Base-by-base conservation (phyloP, 2,888 invertebrate genomes). In the Himalopsyche japonica region DNA sequence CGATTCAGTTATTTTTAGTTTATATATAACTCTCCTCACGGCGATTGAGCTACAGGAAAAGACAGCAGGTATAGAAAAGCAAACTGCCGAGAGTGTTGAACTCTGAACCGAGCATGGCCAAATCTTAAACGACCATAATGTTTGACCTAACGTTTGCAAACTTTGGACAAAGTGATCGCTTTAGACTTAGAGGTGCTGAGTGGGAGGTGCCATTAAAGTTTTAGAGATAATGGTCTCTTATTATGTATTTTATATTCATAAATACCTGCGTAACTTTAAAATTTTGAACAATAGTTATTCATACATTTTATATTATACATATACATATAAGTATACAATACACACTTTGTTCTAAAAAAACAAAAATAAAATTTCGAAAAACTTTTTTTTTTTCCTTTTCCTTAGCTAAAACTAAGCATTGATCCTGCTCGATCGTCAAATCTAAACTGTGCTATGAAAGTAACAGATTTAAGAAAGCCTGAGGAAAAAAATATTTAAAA, bases 21-120 rank as follows among this genome's bases (percentile, higher is more conserved):
- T n/a, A n/a, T n/a, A n/a, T n/a, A n/a, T 12, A 2, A 43, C 43
- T 43, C 43, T 43, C 12, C 15, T 43, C 15, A 4, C 15, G 15
- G 3, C 3, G 4, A 4, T 12, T 2, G 15, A 2, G 6, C 57
- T 24, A 57, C 6, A 57, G 1, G 20, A 20, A 24, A 76, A 64
- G 37, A 43, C 48, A 32, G 77, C 20, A 48, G 64, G 79, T 79
- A 82, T 82, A 79, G 79, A 43, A 47, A 79, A 70, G 64, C 32
- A 79, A 84, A 84, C 81, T 79, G 57, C 84, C 79, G 70, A 70
- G 76, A 84, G 79, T 82, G 84, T 81, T 81, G 37, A 84, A 84
- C 84, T 84, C 34, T 82, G 84, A 84, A 81, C 84, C 70, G 20
- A 20, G 47, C 24, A 30, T 37, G 76, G 78, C 76, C 78, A 84